Conservation (phyloP, 30 jellyfish, hydroid and myxozoan genomes). For the Hydractinia symbiolongicarpus region DNA sequence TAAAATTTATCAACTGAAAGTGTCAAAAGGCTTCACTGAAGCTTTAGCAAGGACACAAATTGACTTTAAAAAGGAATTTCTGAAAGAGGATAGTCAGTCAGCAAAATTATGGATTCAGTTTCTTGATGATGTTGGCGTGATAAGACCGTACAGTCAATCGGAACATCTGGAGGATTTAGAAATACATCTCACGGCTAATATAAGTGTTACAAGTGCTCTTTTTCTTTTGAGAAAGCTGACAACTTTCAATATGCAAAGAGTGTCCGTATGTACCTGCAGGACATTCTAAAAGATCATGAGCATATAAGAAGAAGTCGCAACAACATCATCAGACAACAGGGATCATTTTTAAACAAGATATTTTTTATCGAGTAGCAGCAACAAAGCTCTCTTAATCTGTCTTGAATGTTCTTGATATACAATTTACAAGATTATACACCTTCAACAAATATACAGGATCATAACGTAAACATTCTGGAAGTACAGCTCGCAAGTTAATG, state of each 20-base stretch:
- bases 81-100: neutral
- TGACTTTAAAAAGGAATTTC: neutral
- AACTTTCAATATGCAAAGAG: constrained; percentile 3
- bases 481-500: too few species aligned
- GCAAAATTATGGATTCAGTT: constrained; percentile 7
- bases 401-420: too few species aligned
- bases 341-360: too few species aligned
- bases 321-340: too few species aligned
- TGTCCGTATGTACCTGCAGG: constrained; percentile 5
- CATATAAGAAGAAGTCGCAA: too few species aligned
- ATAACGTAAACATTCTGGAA: too few species aligned
- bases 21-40: neutral
- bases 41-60: neutral
- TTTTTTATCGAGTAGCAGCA: too few species aligned
- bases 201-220: neutral
- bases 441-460: too few species aligned
- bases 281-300: neutral
- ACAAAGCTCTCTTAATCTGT: too few species aligned
- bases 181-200: neutral
- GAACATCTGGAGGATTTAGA: neutral
- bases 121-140: constrained; percentile 6
- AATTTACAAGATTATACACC: too few species aligned
- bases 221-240: neutral
- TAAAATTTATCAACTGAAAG: neutral
- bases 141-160: neutral